A percentile compares a stretch with the other conserved stretches of the same genome.
Evolutionary conservation across 2,797 vertebrate species (phyloP).

Genomic region (Oreortyx pictus): DNA sequence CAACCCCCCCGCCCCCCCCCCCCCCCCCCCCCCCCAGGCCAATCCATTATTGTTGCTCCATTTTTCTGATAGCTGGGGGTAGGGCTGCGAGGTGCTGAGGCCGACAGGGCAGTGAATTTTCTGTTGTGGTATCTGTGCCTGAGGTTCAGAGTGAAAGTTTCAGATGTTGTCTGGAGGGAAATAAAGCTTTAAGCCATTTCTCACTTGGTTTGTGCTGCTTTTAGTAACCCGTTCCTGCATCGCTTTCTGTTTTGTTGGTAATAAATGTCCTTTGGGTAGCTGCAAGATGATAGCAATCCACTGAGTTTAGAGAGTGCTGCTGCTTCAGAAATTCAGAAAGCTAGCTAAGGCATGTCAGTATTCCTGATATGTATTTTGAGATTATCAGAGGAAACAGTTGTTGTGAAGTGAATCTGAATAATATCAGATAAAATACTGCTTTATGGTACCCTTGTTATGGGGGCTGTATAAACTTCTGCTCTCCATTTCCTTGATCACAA

Average conservation of each 20-base stretch:
- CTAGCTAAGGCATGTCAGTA: neutral
- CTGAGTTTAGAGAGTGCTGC: neutral
- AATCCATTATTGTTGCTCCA: neutral
- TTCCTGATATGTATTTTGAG: neutral
- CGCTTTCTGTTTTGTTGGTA: neutral
- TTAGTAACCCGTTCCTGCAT: neutral
- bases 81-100: neutral
- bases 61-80: accelerated
- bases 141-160: neutral
- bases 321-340: neutral
- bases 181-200: neutral
- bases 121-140: accelerated
- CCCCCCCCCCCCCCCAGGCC: too few species aligned
- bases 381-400: neutral
- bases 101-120: accelerated
- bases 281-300: neutral
- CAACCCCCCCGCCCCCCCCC: too few species aligned
- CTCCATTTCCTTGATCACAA: neutral
- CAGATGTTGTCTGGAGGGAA: neutral
- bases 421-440: neutral
- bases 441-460: neutral
- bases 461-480: neutral
- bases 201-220: neutral
- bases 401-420: neutral
- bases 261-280: neutral